Conservation (phyloP, 2,113 vertebrate genomes). For the Thalassarche chlororhynchos region DNA sequence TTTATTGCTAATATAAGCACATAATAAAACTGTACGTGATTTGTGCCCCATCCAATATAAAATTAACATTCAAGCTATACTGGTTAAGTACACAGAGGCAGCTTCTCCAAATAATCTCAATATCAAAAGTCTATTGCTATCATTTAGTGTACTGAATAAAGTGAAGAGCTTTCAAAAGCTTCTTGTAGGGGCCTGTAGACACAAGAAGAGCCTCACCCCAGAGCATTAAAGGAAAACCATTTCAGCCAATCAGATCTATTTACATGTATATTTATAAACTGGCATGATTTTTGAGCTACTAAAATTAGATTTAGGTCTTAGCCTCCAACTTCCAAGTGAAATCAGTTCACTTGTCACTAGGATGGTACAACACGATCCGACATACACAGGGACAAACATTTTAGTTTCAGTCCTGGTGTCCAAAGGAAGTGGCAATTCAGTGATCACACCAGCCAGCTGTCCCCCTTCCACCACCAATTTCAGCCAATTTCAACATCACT, state of each 20-base stretch:
- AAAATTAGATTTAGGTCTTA: conserved; percentile 34
- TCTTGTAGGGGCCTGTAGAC: neutral
- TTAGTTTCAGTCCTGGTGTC: neutral
- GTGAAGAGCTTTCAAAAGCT: neutral
- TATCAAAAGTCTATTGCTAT: neutral
- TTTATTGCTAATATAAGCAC: neutral
- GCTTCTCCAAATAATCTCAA: neutral
- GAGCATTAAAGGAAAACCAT: neutral
- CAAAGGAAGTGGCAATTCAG: neutral
- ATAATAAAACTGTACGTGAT: neutral
- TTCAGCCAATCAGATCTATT: conserved; percentile 6
- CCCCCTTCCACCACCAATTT: neutral
- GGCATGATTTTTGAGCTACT: neutral
- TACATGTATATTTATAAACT: conserved; percentile 12
- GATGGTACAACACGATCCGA: neutral
- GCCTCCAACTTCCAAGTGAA: neutral
- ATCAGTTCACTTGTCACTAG: neutral
- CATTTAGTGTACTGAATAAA: neutral
- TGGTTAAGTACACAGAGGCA: neutral
- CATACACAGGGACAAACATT: neutral
- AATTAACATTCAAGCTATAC: neutral
- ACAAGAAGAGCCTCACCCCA: neutral
- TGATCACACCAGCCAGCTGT: neutral
- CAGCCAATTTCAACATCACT: neutral
- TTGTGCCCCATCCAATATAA: neutral